phyloP scores from a whole-genome alignment of 2,888 invertebrate species.

The Coremacera marginata region DNA sequence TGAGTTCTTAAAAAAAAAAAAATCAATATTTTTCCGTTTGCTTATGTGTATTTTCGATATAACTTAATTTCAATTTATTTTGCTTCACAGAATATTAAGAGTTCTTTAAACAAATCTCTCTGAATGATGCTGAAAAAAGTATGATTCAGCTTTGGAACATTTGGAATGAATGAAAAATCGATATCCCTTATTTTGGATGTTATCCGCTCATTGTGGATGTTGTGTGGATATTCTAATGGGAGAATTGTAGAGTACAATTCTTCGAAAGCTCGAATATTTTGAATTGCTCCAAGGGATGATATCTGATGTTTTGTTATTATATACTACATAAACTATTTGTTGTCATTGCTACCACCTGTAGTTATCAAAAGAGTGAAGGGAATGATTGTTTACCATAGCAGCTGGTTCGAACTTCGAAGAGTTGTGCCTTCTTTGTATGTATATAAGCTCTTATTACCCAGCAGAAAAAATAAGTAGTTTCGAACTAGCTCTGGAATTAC shows the following conservation, averaged over 20 bases:
- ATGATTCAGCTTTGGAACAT: constrained; percentile 44
- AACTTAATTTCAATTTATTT: too few relatives aligned
- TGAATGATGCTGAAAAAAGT: constrained; percentile 30
- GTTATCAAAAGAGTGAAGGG: not conserved
- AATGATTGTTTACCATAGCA: not conserved
- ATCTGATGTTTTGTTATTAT: too few relatives aligned
- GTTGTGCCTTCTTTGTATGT: not conserved
- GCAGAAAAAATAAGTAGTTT: too few relatives aligned
- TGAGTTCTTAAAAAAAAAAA: too few relatives aligned
- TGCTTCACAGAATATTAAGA: too few relatives aligned
- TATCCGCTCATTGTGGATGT: not conserved
- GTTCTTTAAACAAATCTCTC: not conserved
- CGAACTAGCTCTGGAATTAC: too few relatives aligned
- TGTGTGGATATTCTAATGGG: constrained; percentile 8
- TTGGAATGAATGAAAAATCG: constrained; percentile 44
- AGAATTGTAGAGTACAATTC: constrained; percentile 8
- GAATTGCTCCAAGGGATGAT: constrained; percentile 5
- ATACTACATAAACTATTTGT: constrained; percentile 4
- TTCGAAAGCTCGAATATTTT: constrained; percentile 39
- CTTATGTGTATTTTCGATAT: too few relatives aligned
- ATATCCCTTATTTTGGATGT: constrained; percentile 34
- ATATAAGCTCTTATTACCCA: not conserved
- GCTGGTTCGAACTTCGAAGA: not conserved
- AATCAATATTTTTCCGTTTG: too few relatives aligned
- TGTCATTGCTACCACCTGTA: constrained; percentile 26